Evolutionary conservation across 53 echinoderm and acorn worm genomes (phyloP), one percentile per base, ranked within the genome.

Genomic region (Holothuria leucospilota): DNA sequence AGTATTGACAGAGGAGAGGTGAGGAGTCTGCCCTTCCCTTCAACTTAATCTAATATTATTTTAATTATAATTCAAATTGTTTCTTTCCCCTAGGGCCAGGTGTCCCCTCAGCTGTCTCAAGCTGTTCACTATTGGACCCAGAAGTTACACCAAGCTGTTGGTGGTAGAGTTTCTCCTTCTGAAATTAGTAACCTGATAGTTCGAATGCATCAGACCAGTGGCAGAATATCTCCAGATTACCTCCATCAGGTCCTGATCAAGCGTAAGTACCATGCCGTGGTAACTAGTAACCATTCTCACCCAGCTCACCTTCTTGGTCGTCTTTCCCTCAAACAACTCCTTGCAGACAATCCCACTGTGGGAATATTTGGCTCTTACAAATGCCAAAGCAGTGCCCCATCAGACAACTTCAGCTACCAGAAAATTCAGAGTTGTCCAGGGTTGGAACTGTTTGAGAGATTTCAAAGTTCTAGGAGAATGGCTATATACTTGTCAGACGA

Each of bases 111-210:
- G 65, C 85, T 77, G 18, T 86, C 92, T 8, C 85, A 91, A 53
- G 62, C 63, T n/a, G 86, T 99, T 0, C 95, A 93, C 29, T 93
- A 95, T 63, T 84, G 95, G 39, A 93, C 92, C 14, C 93, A 95
- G 23, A 93, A 95, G 59, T 86, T 99, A 53, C 94, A 93, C 73
- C 93, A 96, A 63, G 87, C 84, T 23, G 69, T 94, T n/a, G 95
- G 95, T 30, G 99, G 99, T 61, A 86, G 93, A 68, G 92, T 95
- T 9, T 95, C 95, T 46, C 99, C 99, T 6, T 86, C 88, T 40
- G 92, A 95, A 59, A 92, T 98, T 84, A 93, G 89, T 67, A 91
- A 93, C 27, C 81, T 98, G 51, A 95, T 98, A 59, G 59, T 95
- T 2, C 86, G 74, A 27, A 91, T 96, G 89, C 93, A 93, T 61